A percentile compares a stretch with the other conserved stretches of the same genome.
Conservation (phyloP, 2,888 invertebrate genomes). For the Idaea straminata region DNA sequence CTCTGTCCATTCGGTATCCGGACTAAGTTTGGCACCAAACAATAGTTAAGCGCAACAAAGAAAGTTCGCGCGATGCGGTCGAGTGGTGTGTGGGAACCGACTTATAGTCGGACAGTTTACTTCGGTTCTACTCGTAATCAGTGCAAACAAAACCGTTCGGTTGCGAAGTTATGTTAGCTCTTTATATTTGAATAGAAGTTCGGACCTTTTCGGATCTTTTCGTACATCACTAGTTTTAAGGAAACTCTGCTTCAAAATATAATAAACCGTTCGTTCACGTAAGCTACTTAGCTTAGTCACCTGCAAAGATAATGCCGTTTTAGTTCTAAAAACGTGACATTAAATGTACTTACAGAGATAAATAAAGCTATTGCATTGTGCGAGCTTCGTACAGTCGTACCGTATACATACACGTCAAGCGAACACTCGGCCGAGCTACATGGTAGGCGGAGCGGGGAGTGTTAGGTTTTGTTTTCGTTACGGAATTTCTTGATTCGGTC, state of each 20-base stretch:
- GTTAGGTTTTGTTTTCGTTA: too few species aligned
- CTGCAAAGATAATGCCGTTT: too few species aligned
- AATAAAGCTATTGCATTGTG: too few species aligned
- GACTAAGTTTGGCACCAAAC: slow-evolving; percentile 70
- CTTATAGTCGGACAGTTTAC: slow-evolving; percentile 44
- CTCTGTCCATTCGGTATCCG: slow-evolving; percentile 69
- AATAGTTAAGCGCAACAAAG: slow-evolving; percentile 72
- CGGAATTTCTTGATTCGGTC: too few species aligned
- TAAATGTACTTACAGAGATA: too few species aligned
- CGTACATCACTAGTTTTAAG: slow-evolving; percentile 14
- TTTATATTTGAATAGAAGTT: slow-evolving; percentile 29
- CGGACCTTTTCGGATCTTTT: slow-evolving; percentile 36
- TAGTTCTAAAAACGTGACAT: too few species aligned
- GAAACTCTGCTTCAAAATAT: not conserved
- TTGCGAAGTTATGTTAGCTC: slow-evolving; percentile 29
- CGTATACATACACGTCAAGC: too few species aligned
- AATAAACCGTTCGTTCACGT: not conserved
- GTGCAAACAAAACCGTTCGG: slow-evolving; percentile 39
- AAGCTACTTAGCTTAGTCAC: too few species aligned
- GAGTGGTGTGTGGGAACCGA: slow-evolving; percentile 50
- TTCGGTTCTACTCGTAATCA: slow-evolving; percentile 46
- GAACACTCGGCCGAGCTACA: too few species aligned
- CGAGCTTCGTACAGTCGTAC: too few species aligned
- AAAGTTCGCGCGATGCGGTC: slow-evolving; percentile 61
- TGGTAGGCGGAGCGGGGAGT: too few species aligned